Evolutionary conservation across 2,888 invertebrate species (phyloP).

Genomic region (Lottia scabra): DNA sequence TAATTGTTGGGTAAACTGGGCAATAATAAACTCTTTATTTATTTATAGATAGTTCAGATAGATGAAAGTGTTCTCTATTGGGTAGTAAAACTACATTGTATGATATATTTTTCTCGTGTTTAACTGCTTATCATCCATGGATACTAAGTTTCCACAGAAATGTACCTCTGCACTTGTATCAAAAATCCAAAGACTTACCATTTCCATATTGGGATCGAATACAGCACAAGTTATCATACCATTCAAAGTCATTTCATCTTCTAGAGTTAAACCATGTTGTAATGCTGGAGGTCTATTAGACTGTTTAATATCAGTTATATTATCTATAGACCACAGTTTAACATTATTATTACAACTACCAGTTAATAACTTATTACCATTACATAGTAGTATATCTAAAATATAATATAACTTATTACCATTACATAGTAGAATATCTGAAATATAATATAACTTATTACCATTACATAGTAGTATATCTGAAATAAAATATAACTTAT

Average conservation of each 20-base stretch:
- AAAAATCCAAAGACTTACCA: conserved; percentile 48
- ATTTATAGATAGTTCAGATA: no score
- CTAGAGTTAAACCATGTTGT: conserved; percentile 60
- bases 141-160: no score
- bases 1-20: no score
- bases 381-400: conserved; percentile 52
- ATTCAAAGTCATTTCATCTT: conserved; percentile 67
- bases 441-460: conserved; percentile 40
- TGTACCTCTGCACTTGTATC: no score
- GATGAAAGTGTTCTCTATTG: no score
- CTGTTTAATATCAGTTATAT: conserved; percentile 54
- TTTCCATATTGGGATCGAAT: conserved; percentile 67
- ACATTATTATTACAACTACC: conserved; percentile 57
- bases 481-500: conserved; percentile 43
- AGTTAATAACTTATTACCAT: conserved; percentile 56
- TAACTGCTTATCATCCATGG: no score
- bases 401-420: conserved; percentile 43
- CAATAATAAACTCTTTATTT: no score
- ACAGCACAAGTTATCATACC: conserved; percentile 57
- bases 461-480: conserved; percentile 50
- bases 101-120: no score
- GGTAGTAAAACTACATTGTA: no score
- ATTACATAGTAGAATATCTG: conserved; percentile 51
- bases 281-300: conserved; percentile 31
- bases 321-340: conserved; percentile 62